A percentile compares a stretch with the other conserved stretches of the same genome.
Conservation (phyloP, 2,888 invertebrate species). For the Actias luna region DNA sequence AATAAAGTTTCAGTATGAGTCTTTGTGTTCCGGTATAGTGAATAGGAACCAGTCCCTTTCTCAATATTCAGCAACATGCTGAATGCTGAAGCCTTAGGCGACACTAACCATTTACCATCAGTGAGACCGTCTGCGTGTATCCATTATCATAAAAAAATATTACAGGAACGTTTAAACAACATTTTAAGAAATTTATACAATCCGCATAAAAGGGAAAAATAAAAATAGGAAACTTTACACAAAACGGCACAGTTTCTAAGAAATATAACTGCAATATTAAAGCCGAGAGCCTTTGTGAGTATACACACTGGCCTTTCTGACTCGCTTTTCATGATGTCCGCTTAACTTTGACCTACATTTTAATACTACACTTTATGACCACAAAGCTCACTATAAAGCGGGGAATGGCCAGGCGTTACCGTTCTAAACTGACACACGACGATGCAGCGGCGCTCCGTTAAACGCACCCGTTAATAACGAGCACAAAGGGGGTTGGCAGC, state of each 20-base stretch:
- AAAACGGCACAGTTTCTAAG: slow-evolving; percentile 50
- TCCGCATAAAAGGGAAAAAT: neutral
- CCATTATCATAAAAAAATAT: neutral
- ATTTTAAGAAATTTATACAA: slow-evolving; percentile 33
- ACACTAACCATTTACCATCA: too few species aligned
- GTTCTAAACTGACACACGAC: slow-evolving; percentile 32
- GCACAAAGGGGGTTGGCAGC: slow-evolving; percentile 1
- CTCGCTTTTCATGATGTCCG: slow-evolving; percentile 19
- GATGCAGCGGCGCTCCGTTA: slow-evolving; percentile 22
- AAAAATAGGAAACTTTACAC: slow-evolving; percentile 37
- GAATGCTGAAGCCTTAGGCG: too few species aligned
- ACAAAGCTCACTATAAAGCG: slow-evolving; percentile 27
- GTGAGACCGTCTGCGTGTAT: too few species aligned
- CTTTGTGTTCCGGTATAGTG: too few species aligned
- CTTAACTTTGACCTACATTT: slow-evolving; percentile 24
- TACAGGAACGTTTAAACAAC: neutral
- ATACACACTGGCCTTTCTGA: slow-evolving; percentile 25
- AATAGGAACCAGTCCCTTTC: too few species aligned
- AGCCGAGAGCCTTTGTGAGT: slow-evolving; percentile 20
- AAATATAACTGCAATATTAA: slow-evolving; percentile 57
- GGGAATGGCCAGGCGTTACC: slow-evolving; percentile 27
- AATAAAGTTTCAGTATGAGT: too few species aligned
- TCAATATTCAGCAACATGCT: too few species aligned
- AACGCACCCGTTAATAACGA: neutral
- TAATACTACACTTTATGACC: neutral